These are phyloP conservation scores for Agriotes lineatus DNA, from an alignment of 2,888 invertebrate genomes.

Conservation along the genomic window DNA sequence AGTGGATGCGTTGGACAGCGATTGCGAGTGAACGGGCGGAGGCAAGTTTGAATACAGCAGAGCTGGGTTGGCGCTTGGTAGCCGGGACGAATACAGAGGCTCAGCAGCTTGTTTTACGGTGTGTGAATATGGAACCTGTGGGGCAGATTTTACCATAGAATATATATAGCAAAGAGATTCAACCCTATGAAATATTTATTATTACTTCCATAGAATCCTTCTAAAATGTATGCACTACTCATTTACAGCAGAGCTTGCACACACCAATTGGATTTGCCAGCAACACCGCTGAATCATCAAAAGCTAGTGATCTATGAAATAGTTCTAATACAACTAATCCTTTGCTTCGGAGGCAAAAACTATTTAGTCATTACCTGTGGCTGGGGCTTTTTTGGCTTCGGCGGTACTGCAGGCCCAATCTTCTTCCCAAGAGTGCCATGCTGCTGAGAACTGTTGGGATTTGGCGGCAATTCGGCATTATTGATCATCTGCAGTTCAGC, in stretches of 20 bases:
- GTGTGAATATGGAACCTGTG: constrained; percentile 83
- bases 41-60: constrained; percentile 61
- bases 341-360: not conserved
- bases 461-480: constrained; percentile 63
- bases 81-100: constrained; percentile 80
- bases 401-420: constrained; percentile 84
- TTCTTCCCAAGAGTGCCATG: constrained; percentile 69
- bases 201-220: too few species aligned
- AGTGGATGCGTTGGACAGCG: constrained; percentile 53
- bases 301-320: too few species aligned
- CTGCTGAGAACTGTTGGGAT: constrained; percentile 57
- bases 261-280: too few species aligned
- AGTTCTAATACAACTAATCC: too few species aligned
- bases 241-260: too few species aligned
- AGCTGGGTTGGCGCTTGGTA: constrained; percentile 60
- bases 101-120: constrained; percentile 77
- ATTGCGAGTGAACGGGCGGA: constrained; percentile 55
- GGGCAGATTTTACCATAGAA: too few species aligned
- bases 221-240: too few species aligned
- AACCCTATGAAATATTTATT: too few species aligned
- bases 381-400: constrained; percentile 79
- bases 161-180: too few species aligned
- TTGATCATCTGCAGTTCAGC: constrained; percentile 76
- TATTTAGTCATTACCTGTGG: constrained; percentile 66
- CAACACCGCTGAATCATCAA: too few species aligned